phyloP scores from a whole-genome alignment of 2,113 vertebrate genomes.

The Proteles cristata region DNA sequence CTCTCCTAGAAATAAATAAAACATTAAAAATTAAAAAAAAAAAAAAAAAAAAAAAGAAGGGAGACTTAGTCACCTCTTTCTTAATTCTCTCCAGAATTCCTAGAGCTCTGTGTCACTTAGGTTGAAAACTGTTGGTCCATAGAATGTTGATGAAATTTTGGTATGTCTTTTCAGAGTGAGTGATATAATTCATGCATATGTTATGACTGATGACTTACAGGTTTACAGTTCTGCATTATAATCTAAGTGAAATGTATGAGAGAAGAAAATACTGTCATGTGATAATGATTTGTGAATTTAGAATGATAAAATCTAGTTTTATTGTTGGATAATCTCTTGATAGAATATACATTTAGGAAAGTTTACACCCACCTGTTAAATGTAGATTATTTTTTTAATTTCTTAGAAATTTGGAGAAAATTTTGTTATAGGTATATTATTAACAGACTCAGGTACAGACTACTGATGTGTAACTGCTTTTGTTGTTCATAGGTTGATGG shows the following conservation, averaged over 20 bases:
- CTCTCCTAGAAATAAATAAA: too few species aligned
- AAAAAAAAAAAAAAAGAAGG: not conserved
- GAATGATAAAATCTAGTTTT: slow-evolving; percentile 24
- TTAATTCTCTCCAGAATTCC: not conserved
- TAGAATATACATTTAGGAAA: not conserved
- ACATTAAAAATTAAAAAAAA: too few species aligned
- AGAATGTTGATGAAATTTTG: slow-evolving; percentile 19
- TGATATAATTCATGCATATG: not conserved
- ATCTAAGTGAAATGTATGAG: slow-evolving; percentile 4
- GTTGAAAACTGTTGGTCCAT: not conserved
- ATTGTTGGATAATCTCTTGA: slow-evolving; percentile 15
- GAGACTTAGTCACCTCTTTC: not conserved
- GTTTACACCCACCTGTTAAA: not conserved
- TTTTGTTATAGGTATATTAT: slow-evolving; percentile 5
- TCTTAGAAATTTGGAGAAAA: slow-evolving; percentile 15
- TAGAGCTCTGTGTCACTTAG: not conserved
- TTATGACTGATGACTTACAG: not conserved
- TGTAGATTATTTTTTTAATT: not conserved
- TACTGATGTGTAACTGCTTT: slow-evolving; percentile 47
- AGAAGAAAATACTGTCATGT: not conserved
- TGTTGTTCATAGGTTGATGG: slow-evolving; percentile 91
- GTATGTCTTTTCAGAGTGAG: slow-evolving; percentile 20
- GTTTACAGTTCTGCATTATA: slow-evolving; percentile 31
- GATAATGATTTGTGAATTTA: slow-evolving; percentile 33
- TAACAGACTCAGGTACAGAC: not conserved